These are phyloP conservation scores for Eretmochelys imbricata DNA, from an alignment of 2,113 vertebrate species.

Conservation along the genomic window DNA sequence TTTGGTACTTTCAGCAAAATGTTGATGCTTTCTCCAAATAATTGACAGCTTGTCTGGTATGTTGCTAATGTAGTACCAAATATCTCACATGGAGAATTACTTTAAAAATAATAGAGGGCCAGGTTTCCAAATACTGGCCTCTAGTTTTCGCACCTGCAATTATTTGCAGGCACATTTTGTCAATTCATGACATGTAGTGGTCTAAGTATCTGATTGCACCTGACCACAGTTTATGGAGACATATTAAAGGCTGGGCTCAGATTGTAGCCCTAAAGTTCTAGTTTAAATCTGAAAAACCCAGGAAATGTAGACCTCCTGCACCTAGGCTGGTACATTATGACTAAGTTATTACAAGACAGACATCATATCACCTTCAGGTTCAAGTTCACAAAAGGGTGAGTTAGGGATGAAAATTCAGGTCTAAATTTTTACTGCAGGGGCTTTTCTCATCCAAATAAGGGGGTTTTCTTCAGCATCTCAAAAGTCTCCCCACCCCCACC, in stretches of 20 bases:
- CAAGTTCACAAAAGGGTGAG: background rate
- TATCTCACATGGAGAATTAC: background rate
- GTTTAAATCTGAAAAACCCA: background rate
- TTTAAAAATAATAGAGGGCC: background rate
- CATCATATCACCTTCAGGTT: background rate
- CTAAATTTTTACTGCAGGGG: background rate
- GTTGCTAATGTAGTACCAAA: background rate
- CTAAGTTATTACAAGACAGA: background rate
- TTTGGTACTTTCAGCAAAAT: background rate
- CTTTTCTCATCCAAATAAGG: background rate
- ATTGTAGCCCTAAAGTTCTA: background rate
- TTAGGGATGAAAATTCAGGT: background rate
- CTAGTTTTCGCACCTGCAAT: background rate
- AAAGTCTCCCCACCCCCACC: background rate
- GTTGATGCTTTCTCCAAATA: background rate
- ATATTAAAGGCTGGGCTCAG: background rate
- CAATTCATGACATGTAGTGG: background rate
- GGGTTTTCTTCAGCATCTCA: background rate
- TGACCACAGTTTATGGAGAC: background rate
- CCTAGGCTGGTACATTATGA: background rate
- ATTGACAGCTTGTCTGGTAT: background rate
- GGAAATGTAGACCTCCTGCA: background rate
- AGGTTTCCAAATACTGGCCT: slow-evolving; percentile 9
- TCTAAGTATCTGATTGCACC: background rate
- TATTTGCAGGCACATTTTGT: background rate